Evolutionary conservation across 2,113 vertebrate species (phyloP), one percentile per base, ranked within the genome.

Genomic region (Ictalurus punctatus): DNA sequence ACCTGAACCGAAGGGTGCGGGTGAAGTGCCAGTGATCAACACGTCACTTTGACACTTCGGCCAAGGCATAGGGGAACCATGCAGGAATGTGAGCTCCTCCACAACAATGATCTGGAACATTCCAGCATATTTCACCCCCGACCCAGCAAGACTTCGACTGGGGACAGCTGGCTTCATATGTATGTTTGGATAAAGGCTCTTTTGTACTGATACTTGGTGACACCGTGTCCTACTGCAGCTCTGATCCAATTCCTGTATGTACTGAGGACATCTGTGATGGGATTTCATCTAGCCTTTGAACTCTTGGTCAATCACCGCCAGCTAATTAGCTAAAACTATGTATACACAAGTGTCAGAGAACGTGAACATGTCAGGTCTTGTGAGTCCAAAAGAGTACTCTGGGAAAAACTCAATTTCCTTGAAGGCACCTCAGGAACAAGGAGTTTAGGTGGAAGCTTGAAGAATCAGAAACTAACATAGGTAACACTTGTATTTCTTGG

Each of bases 1-100:
- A 90, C 89, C 90, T 86, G 85, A 76, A 54, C 73, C 0, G 88
- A 67, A 89, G 89, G 86, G 87, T 91, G 84, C 86, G 69, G 88
- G 74, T 86, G 85, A 89, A 78, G 56, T 76, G 27, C 81, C 34
- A 21, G 34, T 61, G 44, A 87, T 56, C 79, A 81, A 54, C 34
- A 67, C 13, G 30, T 69, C 25, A 83, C n/a, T 87, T 54, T 87
- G 87, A 87, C 84, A 61, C 90, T 30, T 30, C 2, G 30, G 54
- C 56, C 34, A 86, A 61, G 58, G 21, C 30, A 54, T 48, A 86
- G 56, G 40, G 52, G 56, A 58, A 65, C 21, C 17, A 5, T 34
- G 61, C n/a, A 52, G 48, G 44, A 27, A 34, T 7, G 1, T 65
- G 30, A 25, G n/a, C 69, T 56, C 19, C 61, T 52, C n/a, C 21